Evolutionary conservation across 2,888 invertebrate genomes (phyloP).

Genomic region (Agrotis clavis): DNA sequence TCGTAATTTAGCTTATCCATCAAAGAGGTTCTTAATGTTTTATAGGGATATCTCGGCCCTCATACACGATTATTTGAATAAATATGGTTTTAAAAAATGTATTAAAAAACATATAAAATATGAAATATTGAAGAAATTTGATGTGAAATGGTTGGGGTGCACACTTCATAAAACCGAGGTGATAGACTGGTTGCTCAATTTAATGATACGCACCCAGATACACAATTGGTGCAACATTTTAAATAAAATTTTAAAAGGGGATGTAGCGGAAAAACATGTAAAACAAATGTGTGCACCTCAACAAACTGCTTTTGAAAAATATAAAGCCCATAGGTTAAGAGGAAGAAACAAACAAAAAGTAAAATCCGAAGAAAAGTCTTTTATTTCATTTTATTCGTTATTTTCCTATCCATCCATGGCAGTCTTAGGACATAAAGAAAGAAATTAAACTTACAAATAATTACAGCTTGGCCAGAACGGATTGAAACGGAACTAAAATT

Average conservation of each 20-base stretch:
- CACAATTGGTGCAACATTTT: constrained; percentile 4
- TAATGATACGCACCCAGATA: neutral
- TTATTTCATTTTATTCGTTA: neutral
- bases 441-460: no score
- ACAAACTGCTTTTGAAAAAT: neutral
- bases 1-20: constrained; percentile 1
- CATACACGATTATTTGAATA: constrained; percentile 11
- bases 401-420: neutral
- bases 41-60: neutral
- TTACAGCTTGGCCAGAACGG: no score
- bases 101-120: neutral
- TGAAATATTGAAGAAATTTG: neutral
- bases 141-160: constrained; percentile 13
- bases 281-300: constrained; percentile 2
- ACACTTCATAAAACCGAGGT: neutral
- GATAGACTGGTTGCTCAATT: neutral
- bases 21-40: constrained; percentile 11
- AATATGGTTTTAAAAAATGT: neutral
- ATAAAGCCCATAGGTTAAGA: neutral
- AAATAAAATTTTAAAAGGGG: neutral
- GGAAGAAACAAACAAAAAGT: neutral
- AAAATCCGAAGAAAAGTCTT: neutral
- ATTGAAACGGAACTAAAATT: no score
- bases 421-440: neutral
- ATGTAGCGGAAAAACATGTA: neutral